phyloP scores from a whole-genome alignment of 2,113 vertebrate genomes.

The Motacilla tschutschensis region DNA sequence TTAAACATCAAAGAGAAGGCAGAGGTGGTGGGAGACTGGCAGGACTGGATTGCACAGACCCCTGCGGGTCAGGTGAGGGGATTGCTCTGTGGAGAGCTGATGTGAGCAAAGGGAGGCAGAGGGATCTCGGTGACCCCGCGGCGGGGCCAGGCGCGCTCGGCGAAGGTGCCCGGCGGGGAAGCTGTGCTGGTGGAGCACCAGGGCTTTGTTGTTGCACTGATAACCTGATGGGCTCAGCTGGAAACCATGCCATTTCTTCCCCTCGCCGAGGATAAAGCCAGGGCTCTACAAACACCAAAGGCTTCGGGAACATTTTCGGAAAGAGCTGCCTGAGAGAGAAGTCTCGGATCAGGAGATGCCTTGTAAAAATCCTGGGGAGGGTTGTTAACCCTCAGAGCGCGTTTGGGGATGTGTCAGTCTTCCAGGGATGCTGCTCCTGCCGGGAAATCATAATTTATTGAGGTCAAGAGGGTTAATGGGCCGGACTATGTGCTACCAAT shows the following conservation, averaged over 20 bases:
- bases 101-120: slow-evolving; percentile 12
- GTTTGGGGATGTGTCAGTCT: slow-evolving; percentile 41
- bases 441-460: slow-evolving; percentile 59
- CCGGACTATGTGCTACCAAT: slow-evolving; percentile 45
- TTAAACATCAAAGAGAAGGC: slow-evolving; percentile 58
- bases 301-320: slow-evolving; percentile 10
- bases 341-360: neutral
- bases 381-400: neutral
- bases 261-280: slow-evolving; percentile 4
- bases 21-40: slow-evolving; percentile 16
- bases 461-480: slow-evolving; percentile 27
- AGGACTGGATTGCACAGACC: neutral
- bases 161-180: slow-evolving; percentile 44
- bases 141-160: slow-evolving; percentile 24
- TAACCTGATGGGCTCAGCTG: slow-evolving; percentile 54
- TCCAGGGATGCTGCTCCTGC: neutral
- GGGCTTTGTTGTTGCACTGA: slow-evolving; percentile 46
- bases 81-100: slow-evolving; percentile 19
- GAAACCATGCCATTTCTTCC: slow-evolving; percentile 31
- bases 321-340: slow-evolving; percentile 20
- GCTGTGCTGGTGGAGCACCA: neutral
- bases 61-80: slow-evolving; percentile 59
- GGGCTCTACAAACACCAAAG: slow-evolving; percentile 31
- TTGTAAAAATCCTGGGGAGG: slow-evolving; percentile 22
- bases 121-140: slow-evolving; percentile 33